Evolutionary conservation across 2,113 vertebrate species (phyloP).

Genomic region (Sylvia atricapilla): DNA sequence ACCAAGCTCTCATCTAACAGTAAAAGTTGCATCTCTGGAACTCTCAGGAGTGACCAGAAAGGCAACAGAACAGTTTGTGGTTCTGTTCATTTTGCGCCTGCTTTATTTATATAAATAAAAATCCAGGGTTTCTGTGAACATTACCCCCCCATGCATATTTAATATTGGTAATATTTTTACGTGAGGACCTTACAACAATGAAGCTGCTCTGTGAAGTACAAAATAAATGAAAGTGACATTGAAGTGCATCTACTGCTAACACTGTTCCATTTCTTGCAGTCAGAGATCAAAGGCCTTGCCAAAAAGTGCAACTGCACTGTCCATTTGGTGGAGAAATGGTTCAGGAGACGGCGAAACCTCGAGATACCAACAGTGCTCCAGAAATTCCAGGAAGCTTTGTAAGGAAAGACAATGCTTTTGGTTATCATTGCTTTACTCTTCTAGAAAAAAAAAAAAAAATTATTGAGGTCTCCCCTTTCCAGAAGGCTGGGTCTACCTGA

Average conservation of each 20-base stretch:
- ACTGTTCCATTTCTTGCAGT: conserved; percentile 63
- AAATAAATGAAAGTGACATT: not conserved
- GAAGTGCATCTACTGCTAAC: not conserved
- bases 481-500: not conserved
- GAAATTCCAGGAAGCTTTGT: conserved; percentile 95
- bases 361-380: conserved; percentile 84
- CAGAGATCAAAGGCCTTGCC: conserved; percentile 83
- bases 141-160: not conserved
- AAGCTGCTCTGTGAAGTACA: not conserved
- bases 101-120: not conserved
- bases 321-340: conserved; percentile 89
- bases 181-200: not conserved
- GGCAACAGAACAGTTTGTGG: not conserved
- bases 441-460: not conserved
- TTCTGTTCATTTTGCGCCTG: not conserved
- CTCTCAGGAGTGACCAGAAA: not conserved
- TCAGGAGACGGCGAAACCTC: conserved; percentile 82
- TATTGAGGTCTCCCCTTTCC: accelerated
- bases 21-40: not conserved
- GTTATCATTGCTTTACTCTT: not conserved
- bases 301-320: conserved; percentile 86
- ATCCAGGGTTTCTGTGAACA: not conserved
- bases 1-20: not conserved
- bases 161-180: not conserved
- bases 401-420: conserved; percentile 13